Base-by-base conservation (phyloP, 2,797 vertebrate genomes). In the Sebastolobus alascanus region DNA sequence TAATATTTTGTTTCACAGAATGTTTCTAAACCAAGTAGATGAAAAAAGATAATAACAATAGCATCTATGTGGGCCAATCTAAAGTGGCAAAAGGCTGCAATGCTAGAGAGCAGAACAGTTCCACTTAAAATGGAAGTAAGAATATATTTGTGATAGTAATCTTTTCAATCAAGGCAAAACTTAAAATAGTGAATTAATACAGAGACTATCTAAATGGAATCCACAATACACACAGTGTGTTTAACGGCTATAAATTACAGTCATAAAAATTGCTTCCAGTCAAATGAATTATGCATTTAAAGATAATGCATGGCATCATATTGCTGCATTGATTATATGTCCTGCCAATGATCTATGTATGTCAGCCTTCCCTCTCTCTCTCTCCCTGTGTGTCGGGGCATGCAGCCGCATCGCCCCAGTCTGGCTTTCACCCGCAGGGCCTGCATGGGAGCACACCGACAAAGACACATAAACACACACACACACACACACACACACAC, bases 371-470 rank as follows among this genome's bases (percentile, higher is more conserved):
- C 38, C 65, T 65, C 73, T 73, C 66, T 71, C 65, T 71, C 3
- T 73, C 66, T 71, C 3, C 59, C 25, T 85, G 73, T 93, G 84
- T 92, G 93, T 92, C n/a, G 3, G 82, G 90, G 82, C 92, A 92
- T 89, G 92, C 87, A 91, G 82, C 77, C 31, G 3, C 86, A 61
- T 81, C 89, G 77, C 76, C 65, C 60, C 25, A 58, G 77, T 55
- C 75, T 77, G 69, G 65, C 80, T 87, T 80, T 18, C 29, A 40
- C 87, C 92, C 83, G 73, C 83, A 73, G 91, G 91, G 86, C 83
- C 79, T 81, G 16, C 43, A 46, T 46, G 61, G 59, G 71, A 90
- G 77, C 76, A 60, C 77, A 65, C 68, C 56, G 27, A 60, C 75
- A 89, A 31, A 87, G 18, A 64, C 74, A 77, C 78, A 81, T 46